Evolutionary conservation across 2,113 vertebrate species (phyloP).

Genomic region (Parus major): DNA sequence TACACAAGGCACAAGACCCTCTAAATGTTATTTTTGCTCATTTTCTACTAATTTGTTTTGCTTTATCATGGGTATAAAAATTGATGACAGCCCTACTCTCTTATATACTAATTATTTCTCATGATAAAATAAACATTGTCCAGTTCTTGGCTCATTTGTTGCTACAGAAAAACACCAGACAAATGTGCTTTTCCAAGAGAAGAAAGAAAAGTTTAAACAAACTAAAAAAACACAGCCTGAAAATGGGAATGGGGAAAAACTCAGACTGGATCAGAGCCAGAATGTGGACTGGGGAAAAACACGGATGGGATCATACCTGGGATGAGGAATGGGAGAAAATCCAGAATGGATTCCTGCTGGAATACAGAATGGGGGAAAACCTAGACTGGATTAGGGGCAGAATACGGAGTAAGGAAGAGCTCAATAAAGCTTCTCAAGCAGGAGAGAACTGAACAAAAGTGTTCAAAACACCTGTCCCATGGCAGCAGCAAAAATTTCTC

Average conservation of each 20-base stretch:
- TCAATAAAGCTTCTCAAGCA: background rate
- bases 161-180: background rate
- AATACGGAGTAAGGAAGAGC: fast-evolving
- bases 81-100: background rate
- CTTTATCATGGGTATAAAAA: background rate
- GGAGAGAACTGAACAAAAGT: background rate
- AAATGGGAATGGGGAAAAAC: background rate
- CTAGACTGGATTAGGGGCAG: background rate
- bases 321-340: background rate
- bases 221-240: background rate
- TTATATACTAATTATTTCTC: background rate
- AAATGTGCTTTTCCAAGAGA: background rate
- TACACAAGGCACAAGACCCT: background rate
- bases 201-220: background rate
- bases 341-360: background rate
- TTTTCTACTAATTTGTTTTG: background rate
- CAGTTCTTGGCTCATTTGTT: background rate
- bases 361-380: background rate
- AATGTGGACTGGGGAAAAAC: too few relatives aligned
- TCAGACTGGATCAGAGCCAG: too few relatives aligned
- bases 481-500: background rate
- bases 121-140: background rate
- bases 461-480: background rate
- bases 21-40: background rate
- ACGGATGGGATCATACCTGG: background rate